Conservation (phyloP, 2,888 invertebrate genomes). For the Xanthia togata region DNA sequence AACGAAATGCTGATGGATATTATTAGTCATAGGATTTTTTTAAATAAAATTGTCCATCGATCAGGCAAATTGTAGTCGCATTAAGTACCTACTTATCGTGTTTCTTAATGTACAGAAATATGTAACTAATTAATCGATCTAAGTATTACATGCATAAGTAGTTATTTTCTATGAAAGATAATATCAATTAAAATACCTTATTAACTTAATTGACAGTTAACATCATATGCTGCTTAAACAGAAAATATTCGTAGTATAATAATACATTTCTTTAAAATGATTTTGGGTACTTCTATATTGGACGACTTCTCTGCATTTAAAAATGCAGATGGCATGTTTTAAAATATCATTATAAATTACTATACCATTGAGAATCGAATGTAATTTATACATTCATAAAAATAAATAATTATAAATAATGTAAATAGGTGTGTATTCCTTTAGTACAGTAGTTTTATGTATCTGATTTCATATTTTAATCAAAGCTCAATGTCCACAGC, state of each 20-base stretch:
- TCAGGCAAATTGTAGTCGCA: conserved; percentile 22
- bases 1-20: conserved; percentile 17
- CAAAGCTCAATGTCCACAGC: not conserved
- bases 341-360: not conserved
- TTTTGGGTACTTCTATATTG: not conserved
- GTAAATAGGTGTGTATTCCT: not conserved
- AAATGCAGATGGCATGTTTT: not conserved
- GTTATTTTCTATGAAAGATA: conserved; percentile 15
- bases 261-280: too few relatives aligned
- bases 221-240: not conserved
- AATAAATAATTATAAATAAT: not conserved
- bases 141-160: not conserved
- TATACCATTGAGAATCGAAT: not conserved
- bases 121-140: not conserved
- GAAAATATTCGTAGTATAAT: not conserved
- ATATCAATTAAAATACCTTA: not conserved
- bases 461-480: not conserved
- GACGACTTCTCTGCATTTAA: not conserved
- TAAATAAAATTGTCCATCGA: not conserved
- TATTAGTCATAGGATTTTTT: conserved; percentile 25
- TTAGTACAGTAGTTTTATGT: not conserved
- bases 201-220: not conserved
- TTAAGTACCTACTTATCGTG: not conserved
- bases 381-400: not conserved
- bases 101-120: conserved; percentile 14